phyloP scores from a whole-genome alignment of 1,140 invertebrate species.

The Euschistus heros region DNA sequence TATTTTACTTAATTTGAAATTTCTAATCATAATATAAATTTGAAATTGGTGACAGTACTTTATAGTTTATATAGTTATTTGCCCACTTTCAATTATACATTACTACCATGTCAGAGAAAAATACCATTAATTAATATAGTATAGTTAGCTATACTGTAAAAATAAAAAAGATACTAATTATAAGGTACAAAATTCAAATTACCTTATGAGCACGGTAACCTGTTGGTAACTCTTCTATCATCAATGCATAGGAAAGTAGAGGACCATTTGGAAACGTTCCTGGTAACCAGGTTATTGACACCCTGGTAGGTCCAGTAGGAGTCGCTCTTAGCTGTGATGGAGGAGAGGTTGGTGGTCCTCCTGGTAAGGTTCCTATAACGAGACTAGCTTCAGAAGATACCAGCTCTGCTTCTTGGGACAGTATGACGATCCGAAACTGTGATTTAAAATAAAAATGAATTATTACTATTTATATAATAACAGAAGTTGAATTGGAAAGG shows the following conservation, averaged over 20 bases:
- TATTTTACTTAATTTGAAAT: too few species aligned
- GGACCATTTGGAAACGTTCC: constrained; percentile 78
- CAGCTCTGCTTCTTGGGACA: constrained; percentile 52
- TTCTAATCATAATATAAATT: too few species aligned
- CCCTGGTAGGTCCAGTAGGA: constrained; percentile 67
- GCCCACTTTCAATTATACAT: too few species aligned
- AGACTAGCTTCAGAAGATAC: constrained; percentile 68
- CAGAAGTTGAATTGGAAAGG: too few species aligned
- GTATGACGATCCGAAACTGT: constrained; percentile 70
- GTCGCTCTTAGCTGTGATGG: constrained; percentile 62
- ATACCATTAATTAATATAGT: too few species aligned
- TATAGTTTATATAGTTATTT: too few species aligned
- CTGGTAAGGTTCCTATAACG: constrained; percentile 64
- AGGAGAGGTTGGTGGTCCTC: constrained; percentile 57
- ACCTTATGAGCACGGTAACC: constrained; percentile 55
- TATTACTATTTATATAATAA: too few species aligned
- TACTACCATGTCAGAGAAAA: too few species aligned
- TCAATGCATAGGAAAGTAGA: constrained; percentile 70
- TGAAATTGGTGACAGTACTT: too few species aligned
- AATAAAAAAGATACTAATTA: background rate
- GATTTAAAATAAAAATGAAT: constrained; percentile 31
- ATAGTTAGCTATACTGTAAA: background rate
- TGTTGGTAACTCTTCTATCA: constrained; percentile 45
- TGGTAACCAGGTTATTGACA: constrained; percentile 77
- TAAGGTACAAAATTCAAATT: constrained; percentile 21